Evolutionary conservation across 2,113 vertebrate genomes (phyloP), one percentile per base, ranked within the genome.

Genomic region (Oxyura jamaicensis): DNA sequence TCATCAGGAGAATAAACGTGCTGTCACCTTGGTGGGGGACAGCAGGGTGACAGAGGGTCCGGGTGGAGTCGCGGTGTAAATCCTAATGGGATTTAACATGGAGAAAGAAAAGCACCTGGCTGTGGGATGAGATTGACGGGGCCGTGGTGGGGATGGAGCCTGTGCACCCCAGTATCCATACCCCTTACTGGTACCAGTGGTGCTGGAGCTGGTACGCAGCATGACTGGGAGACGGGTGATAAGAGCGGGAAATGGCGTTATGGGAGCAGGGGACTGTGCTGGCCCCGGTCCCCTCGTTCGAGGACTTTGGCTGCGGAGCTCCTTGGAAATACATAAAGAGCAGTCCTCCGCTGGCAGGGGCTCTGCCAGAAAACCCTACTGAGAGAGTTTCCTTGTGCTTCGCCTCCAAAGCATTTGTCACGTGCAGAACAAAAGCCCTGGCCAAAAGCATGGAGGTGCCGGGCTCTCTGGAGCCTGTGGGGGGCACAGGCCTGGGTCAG

Each of bases 381-480:
- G 84, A 86, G 83, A 91, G 85, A 78, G 90, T 94, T 96, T 95
- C 90, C 94, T 93, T 86, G 86, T 0, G 1, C 72, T 55, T 83
- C 1, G 0, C 63, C 56, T 95, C 90, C 85, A 83, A 42, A 83
- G 65, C 83, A 60, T 29, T 86, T 26, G 56, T 85, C 1, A 44
- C 23, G 29, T 15, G 66, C 67, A 25, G 25, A 75, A 71, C 65
- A 91, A 90, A 94, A 90, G n/a, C 56, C 21, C 3, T 0, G n/a
- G 53, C 17, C 44, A 29, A 26, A 48, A 12, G 31, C 31, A 59
- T 39, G 60, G 15, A 71, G 28, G 60, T 44, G 56, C 39, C 23
- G 6, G 36, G 42, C 48, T 63, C 36, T 69, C 17, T 35, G 36
- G 44, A 58, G 76, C 8, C 35, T 6, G 8, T 21, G 3, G 3